Percentiles rank a stretch among this genome's conserved stretches.
Evolutionary conservation across 2,113 vertebrate species (phyloP).

Genomic region (Pelusios castaneus): DNA sequence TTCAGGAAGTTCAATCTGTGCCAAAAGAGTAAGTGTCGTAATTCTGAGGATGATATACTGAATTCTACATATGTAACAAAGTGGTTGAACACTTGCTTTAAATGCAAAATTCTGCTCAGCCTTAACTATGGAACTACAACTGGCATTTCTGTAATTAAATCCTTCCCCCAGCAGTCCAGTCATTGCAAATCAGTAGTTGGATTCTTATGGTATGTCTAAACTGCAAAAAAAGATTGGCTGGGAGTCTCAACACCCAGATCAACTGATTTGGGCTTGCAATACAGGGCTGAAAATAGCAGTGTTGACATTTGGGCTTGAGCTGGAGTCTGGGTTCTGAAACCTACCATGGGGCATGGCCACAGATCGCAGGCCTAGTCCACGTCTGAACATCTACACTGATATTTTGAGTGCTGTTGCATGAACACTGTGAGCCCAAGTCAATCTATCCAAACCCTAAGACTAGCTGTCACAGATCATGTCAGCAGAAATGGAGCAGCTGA

Average conservation of each 20-base stretch:
- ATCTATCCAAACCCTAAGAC: not conserved
- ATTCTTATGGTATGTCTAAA: not conserved
- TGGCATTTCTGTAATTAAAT: not conserved
- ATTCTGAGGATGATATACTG: not conserved
- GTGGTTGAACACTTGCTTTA: not conserved
- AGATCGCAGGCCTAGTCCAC: not conserved
- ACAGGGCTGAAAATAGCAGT: not conserved
- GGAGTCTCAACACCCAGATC: not conserved
- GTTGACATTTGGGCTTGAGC: not conserved
- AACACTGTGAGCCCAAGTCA: not conserved
- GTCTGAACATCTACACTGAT: not conserved
- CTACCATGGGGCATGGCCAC: not conserved
- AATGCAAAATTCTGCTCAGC: not conserved
- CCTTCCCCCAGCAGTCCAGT: not conserved
- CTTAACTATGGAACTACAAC: not conserved
- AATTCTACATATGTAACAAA: not conserved
- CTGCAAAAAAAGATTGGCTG: not conserved
- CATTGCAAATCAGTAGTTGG: not conserved
- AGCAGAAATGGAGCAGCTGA: not conserved
- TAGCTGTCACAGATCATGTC: not conserved
- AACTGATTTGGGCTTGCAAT: not conserved
- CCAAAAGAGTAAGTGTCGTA: fast-evolving
- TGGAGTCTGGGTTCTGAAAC: not conserved
- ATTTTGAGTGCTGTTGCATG: not conserved
- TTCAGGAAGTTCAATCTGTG: not conserved